phyloP scores from a whole-genome alignment of 2,797 vertebrate species.

The Poeciliopsis presidionis region DNA sequence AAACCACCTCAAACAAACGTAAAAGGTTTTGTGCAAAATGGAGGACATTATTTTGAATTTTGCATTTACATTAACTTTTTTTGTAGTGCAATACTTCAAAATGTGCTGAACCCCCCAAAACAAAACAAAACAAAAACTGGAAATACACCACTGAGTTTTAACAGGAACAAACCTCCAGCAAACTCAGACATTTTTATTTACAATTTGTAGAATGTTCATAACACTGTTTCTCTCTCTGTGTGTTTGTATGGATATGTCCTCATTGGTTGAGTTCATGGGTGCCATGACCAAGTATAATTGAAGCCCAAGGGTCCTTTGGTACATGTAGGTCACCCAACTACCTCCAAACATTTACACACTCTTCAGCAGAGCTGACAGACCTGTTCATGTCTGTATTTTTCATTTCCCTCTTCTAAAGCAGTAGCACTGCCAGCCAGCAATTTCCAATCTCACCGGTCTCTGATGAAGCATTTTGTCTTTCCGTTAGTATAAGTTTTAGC shows the following conservation, averaged over 20 bases:
- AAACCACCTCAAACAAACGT: too few species aligned
- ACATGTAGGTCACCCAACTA: slow-evolving; percentile 56
- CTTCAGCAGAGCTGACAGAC: slow-evolving; percentile 3
- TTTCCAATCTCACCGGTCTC: neutral
- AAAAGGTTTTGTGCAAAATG: too few species aligned
- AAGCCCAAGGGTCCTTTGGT: slow-evolving; percentile 40
- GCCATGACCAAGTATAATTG: slow-evolving; percentile 47
- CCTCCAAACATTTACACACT: slow-evolving; percentile 11
- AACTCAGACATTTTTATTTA: neutral
- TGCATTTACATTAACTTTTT: too few species aligned
- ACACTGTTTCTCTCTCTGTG: neutral
- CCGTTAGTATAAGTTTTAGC: neutral
- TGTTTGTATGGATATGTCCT: slow-evolving; percentile 4
- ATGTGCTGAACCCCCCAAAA: too few species aligned
- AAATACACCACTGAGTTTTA: neutral
- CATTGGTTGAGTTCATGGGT: slow-evolving; percentile 36
- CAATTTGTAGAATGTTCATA: neutral
- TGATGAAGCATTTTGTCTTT: neutral
- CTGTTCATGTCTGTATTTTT: neutral
- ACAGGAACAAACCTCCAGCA: neutral
- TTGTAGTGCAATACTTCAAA: too few species aligned
- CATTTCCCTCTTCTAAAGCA: neutral
- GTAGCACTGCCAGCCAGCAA: neutral
- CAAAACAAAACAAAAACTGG: neutral
- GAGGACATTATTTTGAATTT: too few species aligned